Conservation (phyloP, 2,888 invertebrate species). For the Himalopsyche japonica region DNA sequence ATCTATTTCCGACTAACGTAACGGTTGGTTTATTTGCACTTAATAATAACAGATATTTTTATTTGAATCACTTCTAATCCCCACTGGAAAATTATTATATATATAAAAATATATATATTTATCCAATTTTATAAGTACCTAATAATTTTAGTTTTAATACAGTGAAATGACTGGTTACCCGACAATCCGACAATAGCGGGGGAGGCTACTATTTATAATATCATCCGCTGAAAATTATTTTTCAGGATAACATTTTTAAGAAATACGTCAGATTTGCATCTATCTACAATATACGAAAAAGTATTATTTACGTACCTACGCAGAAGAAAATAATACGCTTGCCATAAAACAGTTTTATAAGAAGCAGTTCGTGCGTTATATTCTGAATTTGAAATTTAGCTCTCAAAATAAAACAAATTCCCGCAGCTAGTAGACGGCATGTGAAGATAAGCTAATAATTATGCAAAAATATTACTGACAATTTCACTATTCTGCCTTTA, state of each 20-base stretch:
- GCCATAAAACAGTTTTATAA: not conserved
- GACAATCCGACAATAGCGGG: not conserved
- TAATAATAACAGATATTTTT: too few relatives aligned
- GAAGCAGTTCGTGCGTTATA: not conserved
- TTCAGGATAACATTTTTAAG: not conserved
- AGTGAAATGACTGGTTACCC: not conserved
- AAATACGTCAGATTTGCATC: not conserved
- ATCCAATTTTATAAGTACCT: too few relatives aligned
- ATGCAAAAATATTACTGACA: too few relatives aligned
- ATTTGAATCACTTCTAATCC: too few relatives aligned
- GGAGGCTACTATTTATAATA: not conserved
- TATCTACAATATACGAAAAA: not conserved
- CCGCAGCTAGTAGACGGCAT: not conserved
- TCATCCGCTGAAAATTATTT: not conserved
- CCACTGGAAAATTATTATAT: too few relatives aligned
- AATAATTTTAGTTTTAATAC: too few relatives aligned
- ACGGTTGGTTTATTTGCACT: too few relatives aligned
- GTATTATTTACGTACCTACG: not conserved
- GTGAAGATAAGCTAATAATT: too few relatives aligned
- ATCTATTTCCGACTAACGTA: too few relatives aligned
- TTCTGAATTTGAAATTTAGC: not conserved
- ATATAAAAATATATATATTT: too few relatives aligned
- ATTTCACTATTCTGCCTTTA: too few relatives aligned
- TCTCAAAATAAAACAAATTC: not conserved
- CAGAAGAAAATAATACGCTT: not conserved